These are phyloP conservation scores for Seriola quinqueradiata DNA, from an alignment of 2,113 vertebrate genomes.

Conservation along the genomic window DNA sequence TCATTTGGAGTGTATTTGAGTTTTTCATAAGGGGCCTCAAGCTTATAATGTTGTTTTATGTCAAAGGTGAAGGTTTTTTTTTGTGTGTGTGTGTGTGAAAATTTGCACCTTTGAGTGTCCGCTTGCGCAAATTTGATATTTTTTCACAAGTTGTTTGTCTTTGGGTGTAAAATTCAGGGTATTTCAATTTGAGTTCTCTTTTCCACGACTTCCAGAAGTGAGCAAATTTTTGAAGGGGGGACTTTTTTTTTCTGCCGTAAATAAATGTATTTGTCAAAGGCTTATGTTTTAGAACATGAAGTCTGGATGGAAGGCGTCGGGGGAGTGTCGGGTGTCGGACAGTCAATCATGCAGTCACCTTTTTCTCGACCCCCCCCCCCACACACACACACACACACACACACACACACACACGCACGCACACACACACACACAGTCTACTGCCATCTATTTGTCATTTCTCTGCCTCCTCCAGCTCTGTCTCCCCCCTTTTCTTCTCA, in stretches of 20 bases:
- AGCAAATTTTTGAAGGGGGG: neutral
- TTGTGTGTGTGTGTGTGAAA: too few relatives aligned
- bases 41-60: neutral
- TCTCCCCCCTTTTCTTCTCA: conserved; percentile 53
- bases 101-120: neutral
- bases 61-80: neutral
- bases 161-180: neutral
- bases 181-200: neutral
- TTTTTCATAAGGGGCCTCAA: neutral
- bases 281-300: conserved; percentile 46
- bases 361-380: conserved; percentile 56
- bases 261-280: conserved; percentile 19
- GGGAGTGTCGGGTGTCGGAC: conserved; percentile 27
- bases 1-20: neutral
- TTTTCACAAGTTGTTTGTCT: neutral
- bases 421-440: conserved; percentile 11
- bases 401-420: too few relatives aligned
- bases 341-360: conserved; percentile 66
- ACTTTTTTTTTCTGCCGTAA: conserved; percentile 12
- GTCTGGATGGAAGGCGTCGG: conserved; percentile 25
- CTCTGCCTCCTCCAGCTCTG: conserved; percentile 58
- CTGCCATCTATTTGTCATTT: conserved; percentile 71
- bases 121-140: neutral
- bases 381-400: too few relatives aligned
- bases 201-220: neutral